Evolutionary conservation across 2,888 invertebrate genomes (phyloP).

Genomic region (Fragum sueziense): DNA sequence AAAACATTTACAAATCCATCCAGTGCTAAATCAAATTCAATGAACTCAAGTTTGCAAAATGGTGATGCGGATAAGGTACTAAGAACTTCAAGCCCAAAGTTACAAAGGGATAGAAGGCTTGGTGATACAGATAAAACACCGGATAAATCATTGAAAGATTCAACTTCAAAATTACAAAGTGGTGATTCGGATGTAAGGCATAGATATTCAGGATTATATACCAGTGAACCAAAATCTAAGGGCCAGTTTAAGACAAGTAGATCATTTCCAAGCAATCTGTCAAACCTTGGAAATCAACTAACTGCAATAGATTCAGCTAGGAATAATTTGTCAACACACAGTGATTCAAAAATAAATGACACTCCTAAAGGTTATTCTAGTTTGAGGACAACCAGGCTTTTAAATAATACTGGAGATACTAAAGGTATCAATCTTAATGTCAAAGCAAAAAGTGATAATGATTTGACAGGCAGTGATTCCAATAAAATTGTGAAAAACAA

Average conservation of each 20-base stretch:
- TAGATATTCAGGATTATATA: slow-evolving; percentile 10
- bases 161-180: not conserved
- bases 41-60: not conserved
- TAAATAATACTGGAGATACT: not conserved
- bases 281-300: not conserved
- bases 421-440: not conserved
- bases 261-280: not conserved
- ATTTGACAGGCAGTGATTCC: not conserved
- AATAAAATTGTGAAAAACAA: not conserved
- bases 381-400: not conserved
- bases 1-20: not conserved
- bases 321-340: not conserved
- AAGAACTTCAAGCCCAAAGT: slow-evolving; percentile 8
- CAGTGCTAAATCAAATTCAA: not conserved
- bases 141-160: no score
- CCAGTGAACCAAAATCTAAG: not conserved
- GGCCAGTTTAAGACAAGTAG: slow-evolving; percentile 7
- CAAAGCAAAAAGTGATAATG: not conserved
- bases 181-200: slow-evolving; percentile 27
- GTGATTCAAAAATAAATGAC: not conserved
- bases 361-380: not conserved
- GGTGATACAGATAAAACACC: no score
- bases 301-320: not conserved
- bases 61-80: slow-evolving; percentile 29
- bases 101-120: no score